phyloP scores from a whole-genome alignment of 1,140 invertebrate species.

The Euura lappo region DNA sequence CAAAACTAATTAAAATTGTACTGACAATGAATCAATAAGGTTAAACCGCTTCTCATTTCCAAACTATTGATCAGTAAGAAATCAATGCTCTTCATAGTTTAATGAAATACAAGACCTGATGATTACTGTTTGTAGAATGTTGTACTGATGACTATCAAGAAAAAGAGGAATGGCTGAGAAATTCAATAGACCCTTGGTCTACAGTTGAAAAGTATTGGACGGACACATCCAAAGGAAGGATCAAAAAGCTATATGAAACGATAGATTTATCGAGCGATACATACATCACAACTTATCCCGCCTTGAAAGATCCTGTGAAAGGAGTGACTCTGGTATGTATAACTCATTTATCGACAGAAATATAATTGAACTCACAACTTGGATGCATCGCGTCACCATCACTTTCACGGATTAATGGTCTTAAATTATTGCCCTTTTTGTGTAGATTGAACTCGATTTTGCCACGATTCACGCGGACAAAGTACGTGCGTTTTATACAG shows the following conservation, averaged over 20 bases:
- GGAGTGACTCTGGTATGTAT: conserved; percentile 11
- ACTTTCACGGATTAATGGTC: background rate
- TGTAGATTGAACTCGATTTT: background rate
- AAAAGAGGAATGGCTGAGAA: background rate
- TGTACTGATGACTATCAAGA: background rate
- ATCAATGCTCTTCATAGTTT: too few species aligned
- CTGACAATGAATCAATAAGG: too few species aligned
- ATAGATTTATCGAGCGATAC: conserved; percentile 10
- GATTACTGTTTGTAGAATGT: background rate
- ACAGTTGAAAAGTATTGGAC: background rate
- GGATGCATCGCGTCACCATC: background rate
- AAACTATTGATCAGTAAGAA: too few species aligned
- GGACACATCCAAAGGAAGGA: background rate
- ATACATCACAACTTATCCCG: conserved; percentile 12
- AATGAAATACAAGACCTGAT: too few species aligned
- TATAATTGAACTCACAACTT: background rate
- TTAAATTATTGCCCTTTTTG: background rate
- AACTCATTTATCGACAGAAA: too few species aligned
- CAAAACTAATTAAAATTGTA: too few species aligned
- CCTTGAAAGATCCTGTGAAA: conserved; percentile 7
- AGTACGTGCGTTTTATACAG: background rate
- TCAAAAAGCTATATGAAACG: background rate
- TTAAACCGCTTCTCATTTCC: too few species aligned
- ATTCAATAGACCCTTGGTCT: background rate
- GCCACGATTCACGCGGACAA: background rate